Base-by-base conservation (phyloP, 1,140 invertebrate genomes). In the Drosophila virilis region DNA sequence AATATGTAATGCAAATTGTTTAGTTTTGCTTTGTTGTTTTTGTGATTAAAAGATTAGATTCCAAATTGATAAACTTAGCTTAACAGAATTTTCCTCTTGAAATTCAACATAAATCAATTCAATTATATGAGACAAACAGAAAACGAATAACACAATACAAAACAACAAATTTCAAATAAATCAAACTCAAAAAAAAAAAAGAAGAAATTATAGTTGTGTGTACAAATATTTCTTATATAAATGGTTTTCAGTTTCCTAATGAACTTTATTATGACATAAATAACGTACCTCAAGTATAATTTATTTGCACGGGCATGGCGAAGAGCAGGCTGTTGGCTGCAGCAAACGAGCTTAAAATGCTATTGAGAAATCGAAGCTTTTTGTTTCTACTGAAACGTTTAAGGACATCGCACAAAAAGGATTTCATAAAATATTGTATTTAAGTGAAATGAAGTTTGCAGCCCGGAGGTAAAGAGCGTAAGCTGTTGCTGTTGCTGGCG, bases 61-160 rank as follows among this genome's bases (percentile, higher is more conserved):
- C 54, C 54, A 67, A 77, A 69, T 45, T 71, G 33, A 66, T 40
- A 51, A 65, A 59, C 17, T 59, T 71, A 75, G 52, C 33, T 55
- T 70, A 71, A 50, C 1, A 76, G 83, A 89, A 80, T 88, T 88
- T 88, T 84, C 80, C 79, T 88, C 84, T 88, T 88, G 83, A 88
- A 89, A 77, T 86, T 86, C 79, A 78, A 54, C 43, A 67, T 35
- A 72, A 74, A 17, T 17, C 0, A 83, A 78, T 83, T 79, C 72
- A 81, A 85, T 86, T 86, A 76, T 81, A 76, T 78, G 68, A 64
- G 54, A 55, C 42, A 85, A 75, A 68, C 54, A 40, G 32, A 52
- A 68, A 73, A 62, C 17, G 42, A 22, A 78, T 72, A 80, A 61
- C 33, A 60, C 40, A 46, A 74, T 13, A 66, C n/a, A 67, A 77